These are phyloP conservation scores for Latheticus oryzae DNA, from an alignment of 2,888 invertebrate species.

Conservation along the genomic window DNA sequence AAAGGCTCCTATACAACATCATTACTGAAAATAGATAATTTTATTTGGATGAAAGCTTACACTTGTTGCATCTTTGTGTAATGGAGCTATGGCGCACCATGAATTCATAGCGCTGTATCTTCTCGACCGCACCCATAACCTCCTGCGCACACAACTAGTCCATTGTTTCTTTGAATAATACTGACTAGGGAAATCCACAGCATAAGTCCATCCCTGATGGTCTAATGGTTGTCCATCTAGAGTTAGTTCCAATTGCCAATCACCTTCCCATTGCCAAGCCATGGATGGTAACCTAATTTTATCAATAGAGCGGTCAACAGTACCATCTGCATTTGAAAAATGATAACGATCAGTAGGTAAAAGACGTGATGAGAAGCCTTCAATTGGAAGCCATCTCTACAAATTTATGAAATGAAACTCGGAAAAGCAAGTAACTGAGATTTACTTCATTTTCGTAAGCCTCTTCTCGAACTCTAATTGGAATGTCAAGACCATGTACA, in stretches of 20 bases:
- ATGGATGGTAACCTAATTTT: constrained; percentile 89
- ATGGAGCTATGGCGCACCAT: constrained; percentile 91
- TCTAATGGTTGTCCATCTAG: constrained; percentile 88
- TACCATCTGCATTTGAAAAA: constrained; percentile 88
- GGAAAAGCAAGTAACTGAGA: constrained; percentile 15
- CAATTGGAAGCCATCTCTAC: constrained; percentile 88
- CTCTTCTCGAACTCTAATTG: constrained; percentile 90
- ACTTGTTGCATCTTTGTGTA: constrained; percentile 89
- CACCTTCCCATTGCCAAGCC: constrained; percentile 98
- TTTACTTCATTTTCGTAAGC: constrained; percentile 89
- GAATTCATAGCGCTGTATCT: constrained; percentile 90
- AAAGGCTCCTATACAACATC: constrained; percentile 81
- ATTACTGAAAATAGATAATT: constrained; percentile 2
- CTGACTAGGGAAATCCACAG: constrained; percentile 89
- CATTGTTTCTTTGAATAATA: constrained; percentile 85
- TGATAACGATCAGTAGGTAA: constrained; percentile 89
- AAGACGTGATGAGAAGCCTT: constrained; percentile 85
- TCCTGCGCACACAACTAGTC: constrained; percentile 89
- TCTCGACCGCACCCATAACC: constrained; percentile 90
- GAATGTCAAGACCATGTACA: constrained; percentile 89
- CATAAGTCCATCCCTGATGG: constrained; percentile 95
- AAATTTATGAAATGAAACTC: constrained; percentile 43
- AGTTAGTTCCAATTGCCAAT: constrained; percentile 88
- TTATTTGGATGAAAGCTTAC: constrained; percentile 61
- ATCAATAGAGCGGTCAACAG: constrained; percentile 80